Conservation (phyloP, 2,888 invertebrate species). For the Napeogenes sylphis region DNA sequence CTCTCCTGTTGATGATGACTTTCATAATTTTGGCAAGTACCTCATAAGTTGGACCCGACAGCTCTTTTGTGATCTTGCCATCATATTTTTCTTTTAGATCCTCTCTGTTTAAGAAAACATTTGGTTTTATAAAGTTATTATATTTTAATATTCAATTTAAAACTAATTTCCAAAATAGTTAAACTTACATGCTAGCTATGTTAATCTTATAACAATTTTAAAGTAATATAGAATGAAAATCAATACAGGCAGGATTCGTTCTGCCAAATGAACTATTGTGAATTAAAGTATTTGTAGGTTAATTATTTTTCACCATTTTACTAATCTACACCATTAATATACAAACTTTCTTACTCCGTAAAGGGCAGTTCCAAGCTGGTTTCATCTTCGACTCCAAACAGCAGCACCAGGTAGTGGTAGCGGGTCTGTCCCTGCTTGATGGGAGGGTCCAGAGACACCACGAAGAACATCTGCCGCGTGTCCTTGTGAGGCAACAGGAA, state of each 20-base stretch:
- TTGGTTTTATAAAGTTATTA: not conserved
- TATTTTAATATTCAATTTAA: too few relatives aligned
- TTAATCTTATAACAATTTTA: too few relatives aligned
- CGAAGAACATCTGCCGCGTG: constrained; percentile 98
- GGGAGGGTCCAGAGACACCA: constrained; percentile 98
- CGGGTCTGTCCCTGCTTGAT: constrained; percentile 99
- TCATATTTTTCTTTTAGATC: constrained; percentile 96
- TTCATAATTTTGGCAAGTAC: constrained; percentile 98
- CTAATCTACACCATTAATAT: not conserved
- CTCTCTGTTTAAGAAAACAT: constrained; percentile 76
- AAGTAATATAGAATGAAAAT: too few relatives aligned
- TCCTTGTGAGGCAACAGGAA: constrained; percentile 98
- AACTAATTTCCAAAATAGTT: too few relatives aligned
- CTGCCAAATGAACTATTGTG: too few relatives aligned
- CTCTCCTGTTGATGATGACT: constrained; percentile 93
- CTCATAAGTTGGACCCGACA: constrained; percentile 96
- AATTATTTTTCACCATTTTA: too few relatives aligned
- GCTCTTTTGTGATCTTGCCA: constrained; percentile 91
- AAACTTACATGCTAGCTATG: too few relatives aligned
- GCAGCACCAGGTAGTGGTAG: constrained; percentile 95
- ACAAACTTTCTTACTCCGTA: constrained; percentile 84
- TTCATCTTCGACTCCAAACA: constrained; percentile 97
- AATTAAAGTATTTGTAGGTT: too few relatives aligned
- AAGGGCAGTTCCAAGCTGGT: constrained; percentile 93
- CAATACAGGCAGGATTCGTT: too few relatives aligned